Evolutionary conservation across 2,888 invertebrate genomes (phyloP).

Genomic region (Temnothorax ravouxi): DNA sequence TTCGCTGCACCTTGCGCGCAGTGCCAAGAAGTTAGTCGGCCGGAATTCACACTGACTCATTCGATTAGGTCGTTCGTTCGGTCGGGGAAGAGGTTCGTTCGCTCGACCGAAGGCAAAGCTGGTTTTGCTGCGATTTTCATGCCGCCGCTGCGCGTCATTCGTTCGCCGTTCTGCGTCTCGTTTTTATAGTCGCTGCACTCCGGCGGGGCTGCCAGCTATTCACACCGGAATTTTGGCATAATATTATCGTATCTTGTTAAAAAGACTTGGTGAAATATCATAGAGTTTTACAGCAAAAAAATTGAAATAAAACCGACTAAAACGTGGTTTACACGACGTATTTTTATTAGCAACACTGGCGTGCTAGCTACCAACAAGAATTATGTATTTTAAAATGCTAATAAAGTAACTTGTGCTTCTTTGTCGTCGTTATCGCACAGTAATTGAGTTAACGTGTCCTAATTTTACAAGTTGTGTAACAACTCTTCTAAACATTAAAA

Average conservation of each 20-base stretch:
- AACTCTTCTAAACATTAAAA: neutral
- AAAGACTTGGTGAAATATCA: constrained; percentile 11
- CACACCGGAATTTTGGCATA: constrained; percentile 41
- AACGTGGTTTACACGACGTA: neutral
- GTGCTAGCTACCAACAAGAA: no score
- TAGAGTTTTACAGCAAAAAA: neutral
- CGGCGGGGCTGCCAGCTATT: constrained; percentile 19
- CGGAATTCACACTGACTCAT: constrained; percentile 62
- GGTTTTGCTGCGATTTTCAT: constrained; percentile 55
- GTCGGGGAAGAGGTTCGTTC: constrained; percentile 28
- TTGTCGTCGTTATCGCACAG: neutral
- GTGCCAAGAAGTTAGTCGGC: constrained; percentile 60
- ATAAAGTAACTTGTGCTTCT: neutral
- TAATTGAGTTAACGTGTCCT: constrained; percentile 11
- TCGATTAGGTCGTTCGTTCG: constrained; percentile 59
- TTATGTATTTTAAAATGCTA: constrained; percentile 13
- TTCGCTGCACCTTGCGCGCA: constrained; percentile 57
- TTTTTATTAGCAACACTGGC: neutral
- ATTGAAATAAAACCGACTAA: neutral
- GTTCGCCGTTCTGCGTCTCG: constrained; percentile 22
- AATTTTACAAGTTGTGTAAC: neutral
- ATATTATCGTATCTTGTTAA: constrained; percentile 26
- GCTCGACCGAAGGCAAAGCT: constrained; percentile 44
- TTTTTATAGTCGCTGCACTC: constrained; percentile 29
- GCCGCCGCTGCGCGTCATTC: constrained; percentile 28